Evolutionary conservation across 2,888 invertebrate species (phyloP).

Genomic region (Chorisops tibialis): DNA sequence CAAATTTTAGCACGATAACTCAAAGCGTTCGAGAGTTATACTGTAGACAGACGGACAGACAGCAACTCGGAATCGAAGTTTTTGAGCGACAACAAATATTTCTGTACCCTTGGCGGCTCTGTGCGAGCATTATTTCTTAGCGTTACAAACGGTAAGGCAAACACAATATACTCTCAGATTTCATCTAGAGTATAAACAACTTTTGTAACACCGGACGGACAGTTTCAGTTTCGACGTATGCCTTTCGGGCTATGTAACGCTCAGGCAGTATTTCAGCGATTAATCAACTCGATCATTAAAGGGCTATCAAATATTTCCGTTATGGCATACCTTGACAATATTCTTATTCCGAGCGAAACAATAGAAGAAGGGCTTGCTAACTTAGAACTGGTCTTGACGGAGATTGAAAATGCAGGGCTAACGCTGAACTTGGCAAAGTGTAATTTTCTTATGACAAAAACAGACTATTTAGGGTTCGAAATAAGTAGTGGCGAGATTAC

Average conservation of each 20-base stretch:
- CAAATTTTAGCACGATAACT: too few species aligned
- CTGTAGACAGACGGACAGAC: too few species aligned
- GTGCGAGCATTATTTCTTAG: too few species aligned
- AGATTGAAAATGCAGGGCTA: constrained; percentile 31
- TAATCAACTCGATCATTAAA: constrained; percentile 27
- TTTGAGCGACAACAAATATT: too few species aligned
- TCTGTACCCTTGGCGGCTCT: too few species aligned
- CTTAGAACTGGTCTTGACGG: neutral
- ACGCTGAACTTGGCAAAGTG: constrained; percentile 38
- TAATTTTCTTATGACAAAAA: neutral
- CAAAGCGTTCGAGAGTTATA: too few species aligned
- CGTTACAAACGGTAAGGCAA: too few species aligned
- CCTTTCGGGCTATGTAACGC: neutral
- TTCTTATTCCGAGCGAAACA: constrained; percentile 22
- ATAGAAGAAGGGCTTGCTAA: constrained; percentile 30
- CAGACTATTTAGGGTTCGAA: neutral
- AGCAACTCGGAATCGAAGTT: too few species aligned
- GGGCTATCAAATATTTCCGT: constrained; percentile 19
- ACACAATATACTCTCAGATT: too few species aligned
- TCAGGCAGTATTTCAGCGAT: neutral
- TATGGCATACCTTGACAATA: constrained; percentile 36
- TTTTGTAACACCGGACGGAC: constrained; percentile 28
- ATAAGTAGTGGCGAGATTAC: neutral
- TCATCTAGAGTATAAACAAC: too few species aligned
- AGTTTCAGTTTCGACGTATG: constrained; percentile 33